Evolutionary conservation across 2,113 vertebrate genomes (phyloP).

Genomic region (Pseudorasbora parva): DNA sequence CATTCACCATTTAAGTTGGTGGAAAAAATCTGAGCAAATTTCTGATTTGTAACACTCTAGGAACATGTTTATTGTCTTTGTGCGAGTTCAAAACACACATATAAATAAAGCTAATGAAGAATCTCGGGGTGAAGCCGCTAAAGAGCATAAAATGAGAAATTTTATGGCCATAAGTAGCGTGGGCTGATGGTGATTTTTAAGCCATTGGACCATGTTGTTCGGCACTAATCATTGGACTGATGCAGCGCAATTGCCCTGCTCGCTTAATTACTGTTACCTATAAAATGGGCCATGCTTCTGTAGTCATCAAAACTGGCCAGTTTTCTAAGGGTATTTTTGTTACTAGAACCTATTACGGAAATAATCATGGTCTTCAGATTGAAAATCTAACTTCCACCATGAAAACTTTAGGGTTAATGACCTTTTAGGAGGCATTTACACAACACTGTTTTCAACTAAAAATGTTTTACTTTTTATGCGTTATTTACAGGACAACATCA

Average conservation of each 20-base stretch:
- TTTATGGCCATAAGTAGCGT: constrained; percentile 87
- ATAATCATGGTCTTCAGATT: background rate
- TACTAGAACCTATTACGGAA: background rate
- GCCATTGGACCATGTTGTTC: constrained; percentile 84
- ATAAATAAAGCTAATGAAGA: constrained; percentile 86
- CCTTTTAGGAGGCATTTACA: background rate
- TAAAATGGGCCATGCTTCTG: constrained; percentile 71
- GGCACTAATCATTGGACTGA: constrained; percentile 83
- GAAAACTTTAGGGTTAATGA: background rate
- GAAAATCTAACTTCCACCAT: background rate
- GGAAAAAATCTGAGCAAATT: constrained; percentile 88
- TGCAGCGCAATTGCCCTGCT: constrained; percentile 76
- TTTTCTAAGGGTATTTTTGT: background rate
- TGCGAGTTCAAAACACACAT: constrained; percentile 80
- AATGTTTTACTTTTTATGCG: too few relatives aligned
- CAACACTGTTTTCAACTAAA: too few relatives aligned
- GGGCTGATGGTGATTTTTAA: constrained; percentile 86
- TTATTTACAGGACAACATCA: too few relatives aligned
- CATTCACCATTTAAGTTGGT: constrained; percentile 75
- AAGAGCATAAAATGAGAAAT: constrained; percentile 91
- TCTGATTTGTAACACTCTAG: constrained; percentile 92
- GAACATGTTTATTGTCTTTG: constrained; percentile 88
- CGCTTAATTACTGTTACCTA: constrained; percentile 85
- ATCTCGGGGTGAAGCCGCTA: constrained; percentile 80
- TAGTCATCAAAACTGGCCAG: constrained; percentile 66